phyloP scores from a whole-genome alignment of 2,888 invertebrate genomes.

The Drosophila ustulata region DNA sequence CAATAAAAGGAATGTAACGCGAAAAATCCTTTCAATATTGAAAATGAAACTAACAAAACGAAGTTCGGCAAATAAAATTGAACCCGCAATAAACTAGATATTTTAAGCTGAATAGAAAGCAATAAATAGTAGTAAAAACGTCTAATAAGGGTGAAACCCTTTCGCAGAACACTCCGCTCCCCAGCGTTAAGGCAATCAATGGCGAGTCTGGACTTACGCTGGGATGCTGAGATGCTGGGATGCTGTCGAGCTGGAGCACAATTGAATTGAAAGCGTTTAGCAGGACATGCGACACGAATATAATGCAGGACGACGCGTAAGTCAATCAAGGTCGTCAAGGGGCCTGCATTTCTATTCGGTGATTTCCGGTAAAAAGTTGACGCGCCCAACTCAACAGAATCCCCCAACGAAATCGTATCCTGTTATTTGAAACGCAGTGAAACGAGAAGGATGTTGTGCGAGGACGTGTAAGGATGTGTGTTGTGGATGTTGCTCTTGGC shows the following conservation, averaged over 20 bases:
- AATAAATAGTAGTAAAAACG: too few relatives aligned
- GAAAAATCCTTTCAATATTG: too few relatives aligned
- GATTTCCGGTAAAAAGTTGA: constrained; percentile 37
- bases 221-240: not conserved
- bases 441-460: not conserved
- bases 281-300: not conserved
- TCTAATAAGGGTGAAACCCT: not conserved
- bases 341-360: constrained; percentile 13
- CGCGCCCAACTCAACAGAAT: constrained; percentile 16
- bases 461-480: constrained; percentile 16
- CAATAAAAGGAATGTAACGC: too few relatives aligned
- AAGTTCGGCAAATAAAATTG: too few relatives aligned
- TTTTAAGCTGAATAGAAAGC: too few relatives aligned
- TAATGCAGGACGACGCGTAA: not conserved
- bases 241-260: not conserved
- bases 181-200: not conserved
- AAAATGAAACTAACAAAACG: too few relatives aligned
- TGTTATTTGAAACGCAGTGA: constrained; percentile 11
- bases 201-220: not conserved
- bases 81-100: too few relatives aligned
- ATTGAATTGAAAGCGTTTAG: constrained; percentile 6
- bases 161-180: not conserved
- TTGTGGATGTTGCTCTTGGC: constrained; percentile 8
- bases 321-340: constrained; percentile 15
- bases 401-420: constrained; percentile 1